A percentile compares a stretch with the other conserved stretches of the same genome.
These are phyloP conservation scores for Gavia stellata DNA, from an alignment of 2,113 vertebrate genomes.

Conservation along the genomic window DNA sequence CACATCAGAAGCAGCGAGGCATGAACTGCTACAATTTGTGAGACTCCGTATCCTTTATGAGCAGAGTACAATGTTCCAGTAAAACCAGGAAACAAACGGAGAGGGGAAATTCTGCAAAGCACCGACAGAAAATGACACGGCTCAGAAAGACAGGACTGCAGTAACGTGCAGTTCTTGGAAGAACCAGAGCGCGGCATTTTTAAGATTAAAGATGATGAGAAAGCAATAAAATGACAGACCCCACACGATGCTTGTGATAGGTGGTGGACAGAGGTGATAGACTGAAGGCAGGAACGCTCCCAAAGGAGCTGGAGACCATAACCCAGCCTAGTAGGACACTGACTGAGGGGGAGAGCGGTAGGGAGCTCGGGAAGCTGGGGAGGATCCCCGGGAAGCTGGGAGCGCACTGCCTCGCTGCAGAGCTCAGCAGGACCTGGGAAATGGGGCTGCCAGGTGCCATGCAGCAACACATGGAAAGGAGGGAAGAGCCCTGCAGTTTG, in stretches of 20 bases:
- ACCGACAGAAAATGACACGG: neutral
- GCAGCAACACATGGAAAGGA: fast-evolving
- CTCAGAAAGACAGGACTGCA: neutral
- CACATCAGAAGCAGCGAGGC: slow-evolving; percentile 52
- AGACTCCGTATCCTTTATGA: slow-evolving; percentile 22
- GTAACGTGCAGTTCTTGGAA: neutral
- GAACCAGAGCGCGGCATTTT: neutral
- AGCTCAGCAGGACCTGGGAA: neutral
- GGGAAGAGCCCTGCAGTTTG: neutral
- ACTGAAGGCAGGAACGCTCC: neutral
- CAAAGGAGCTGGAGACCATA: neutral
- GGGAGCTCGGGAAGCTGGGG: neutral
- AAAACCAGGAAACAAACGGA: neutral
- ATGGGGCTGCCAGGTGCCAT: fast-evolving
- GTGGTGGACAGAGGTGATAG: neutral
- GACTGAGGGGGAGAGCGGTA: neutral
- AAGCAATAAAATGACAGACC: neutral
- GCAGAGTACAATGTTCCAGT: slow-evolving; percentile 3
- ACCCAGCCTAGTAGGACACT: neutral
- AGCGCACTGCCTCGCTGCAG: fast-evolving
- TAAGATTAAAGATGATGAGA: neutral
- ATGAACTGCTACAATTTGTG: slow-evolving; percentile 45
- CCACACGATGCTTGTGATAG: neutral
- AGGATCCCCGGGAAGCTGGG: neutral
- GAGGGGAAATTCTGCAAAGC: slow-evolving; percentile 8